Conservation (phyloP, 2,113 vertebrate genomes). For the Misgurnus mizolepis region DNA sequence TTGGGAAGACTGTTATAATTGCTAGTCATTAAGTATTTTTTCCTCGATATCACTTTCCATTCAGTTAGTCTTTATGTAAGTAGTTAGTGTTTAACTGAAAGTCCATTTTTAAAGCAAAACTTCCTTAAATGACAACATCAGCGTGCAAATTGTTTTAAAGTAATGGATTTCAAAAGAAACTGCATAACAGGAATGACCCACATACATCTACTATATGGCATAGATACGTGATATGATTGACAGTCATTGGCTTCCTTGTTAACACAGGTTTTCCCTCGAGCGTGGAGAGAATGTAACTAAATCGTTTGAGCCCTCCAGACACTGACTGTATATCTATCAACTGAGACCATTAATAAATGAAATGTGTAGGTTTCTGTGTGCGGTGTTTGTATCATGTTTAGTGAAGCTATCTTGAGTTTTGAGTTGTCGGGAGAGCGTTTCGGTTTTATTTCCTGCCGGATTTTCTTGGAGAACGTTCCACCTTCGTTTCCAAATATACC, state of each 20-base stretch:
- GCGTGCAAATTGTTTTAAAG: no score
- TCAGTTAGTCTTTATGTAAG: no score
- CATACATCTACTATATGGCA: neutral
- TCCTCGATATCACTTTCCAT: no score
- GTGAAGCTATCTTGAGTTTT: neutral
- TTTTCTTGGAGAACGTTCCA: conserved; percentile 45
- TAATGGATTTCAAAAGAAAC: no score
- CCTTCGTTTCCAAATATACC: conserved; percentile 42
- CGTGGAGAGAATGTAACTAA: conserved; percentile 29
- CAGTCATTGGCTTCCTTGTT: neutral
- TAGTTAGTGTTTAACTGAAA: no score
- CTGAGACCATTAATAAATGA: conserved; percentile 50
- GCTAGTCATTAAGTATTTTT: no score
- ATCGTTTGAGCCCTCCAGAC: conserved; percentile 26
- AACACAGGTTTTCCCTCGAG: neutral
- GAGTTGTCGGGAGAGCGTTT: conserved; percentile 7
- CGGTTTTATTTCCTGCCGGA: conserved; percentile 39
- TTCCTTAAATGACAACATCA: no score
- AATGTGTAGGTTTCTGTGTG: conserved; percentile 28
- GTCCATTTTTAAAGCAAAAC: no score
- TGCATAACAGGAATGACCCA: no score
- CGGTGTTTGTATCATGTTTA: conserved; percentile 24
- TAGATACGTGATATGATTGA: neutral
- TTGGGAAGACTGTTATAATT: no score
- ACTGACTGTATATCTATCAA: conserved; percentile 36